Evolutionary conservation across 2,797 vertebrate genomes (phyloP).

Genomic region (Sternotherus odoratus): DNA sequence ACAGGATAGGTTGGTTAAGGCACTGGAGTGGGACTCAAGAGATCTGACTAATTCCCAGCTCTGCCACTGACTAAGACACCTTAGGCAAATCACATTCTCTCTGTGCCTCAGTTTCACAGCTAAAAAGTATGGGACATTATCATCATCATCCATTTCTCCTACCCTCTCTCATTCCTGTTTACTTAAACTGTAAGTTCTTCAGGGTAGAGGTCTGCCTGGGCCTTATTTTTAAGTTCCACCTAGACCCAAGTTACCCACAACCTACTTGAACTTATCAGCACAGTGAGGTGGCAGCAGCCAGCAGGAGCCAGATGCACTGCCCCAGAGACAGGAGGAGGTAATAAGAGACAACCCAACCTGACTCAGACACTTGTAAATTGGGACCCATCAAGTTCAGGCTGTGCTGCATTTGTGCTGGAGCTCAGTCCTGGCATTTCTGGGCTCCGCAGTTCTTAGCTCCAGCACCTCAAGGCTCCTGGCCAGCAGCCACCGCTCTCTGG

Average conservation of each 20-base stretch:
- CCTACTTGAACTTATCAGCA: background rate
- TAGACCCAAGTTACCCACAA: background rate
- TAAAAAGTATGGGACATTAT: background rate
- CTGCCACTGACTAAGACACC: background rate
- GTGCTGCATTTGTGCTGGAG: no score
- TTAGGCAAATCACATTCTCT: background rate
- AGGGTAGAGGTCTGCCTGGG: background rate
- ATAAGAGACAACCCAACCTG: background rate
- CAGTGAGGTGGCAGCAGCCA: background rate
- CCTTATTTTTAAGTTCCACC: background rate
- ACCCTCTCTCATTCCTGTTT: background rate
- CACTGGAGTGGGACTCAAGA: background rate
- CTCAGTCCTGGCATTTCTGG: no score
- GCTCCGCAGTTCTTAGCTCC: no score
- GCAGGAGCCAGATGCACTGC: background rate
- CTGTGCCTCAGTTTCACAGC: background rate
- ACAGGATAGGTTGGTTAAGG: background rate
- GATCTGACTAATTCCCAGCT: background rate
- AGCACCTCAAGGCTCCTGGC: no score
- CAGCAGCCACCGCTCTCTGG: no score
- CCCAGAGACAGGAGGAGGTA: background rate
- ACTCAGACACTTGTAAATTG: background rate
- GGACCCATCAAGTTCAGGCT: background rate
- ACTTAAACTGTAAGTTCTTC: background rate
- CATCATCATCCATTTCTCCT: accelerated